A percentile compares a stretch with the other conserved stretches of the same genome.
phyloP scores from a whole-genome alignment of 2,113 vertebrate species.

The Tachysurus vachellii region DNA sequence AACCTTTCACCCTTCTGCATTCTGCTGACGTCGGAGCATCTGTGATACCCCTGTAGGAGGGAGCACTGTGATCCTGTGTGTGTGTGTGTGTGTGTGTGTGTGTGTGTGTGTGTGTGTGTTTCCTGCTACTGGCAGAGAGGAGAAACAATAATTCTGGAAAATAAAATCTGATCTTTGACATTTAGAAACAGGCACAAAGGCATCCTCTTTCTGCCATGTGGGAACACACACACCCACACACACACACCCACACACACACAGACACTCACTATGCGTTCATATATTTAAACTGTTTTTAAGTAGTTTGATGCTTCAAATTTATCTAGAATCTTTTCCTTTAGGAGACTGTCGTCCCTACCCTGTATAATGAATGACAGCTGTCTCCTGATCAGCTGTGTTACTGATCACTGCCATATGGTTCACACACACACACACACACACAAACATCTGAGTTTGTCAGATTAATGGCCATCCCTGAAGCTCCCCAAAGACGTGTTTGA shows the following conservation, averaged over 20 bases:
- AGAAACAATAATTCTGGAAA: background rate
- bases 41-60: background rate
- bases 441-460: background rate
- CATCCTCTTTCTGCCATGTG: background rate
- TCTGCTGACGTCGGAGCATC: background rate
- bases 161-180: no score
- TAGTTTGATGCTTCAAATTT: background rate
- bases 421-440: background rate
- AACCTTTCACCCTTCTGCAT: background rate
- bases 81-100: constrained; percentile 53
- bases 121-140: background rate
- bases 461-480: constrained; percentile 37
- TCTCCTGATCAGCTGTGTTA: background rate
- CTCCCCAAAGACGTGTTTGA: constrained; percentile 7
- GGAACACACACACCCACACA: constrained; percentile 1
- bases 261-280: no score
- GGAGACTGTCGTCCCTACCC: background rate
- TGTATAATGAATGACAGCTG: background rate
- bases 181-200: no score
- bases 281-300: no score
- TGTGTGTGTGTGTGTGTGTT: constrained; percentile 50
- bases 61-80: background rate
- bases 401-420: constrained; percentile 8
- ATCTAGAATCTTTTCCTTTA: background rate
- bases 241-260: background rate